Conservation (phyloP, 2,113 vertebrate genomes). For the Cebus imitator region DNA sequence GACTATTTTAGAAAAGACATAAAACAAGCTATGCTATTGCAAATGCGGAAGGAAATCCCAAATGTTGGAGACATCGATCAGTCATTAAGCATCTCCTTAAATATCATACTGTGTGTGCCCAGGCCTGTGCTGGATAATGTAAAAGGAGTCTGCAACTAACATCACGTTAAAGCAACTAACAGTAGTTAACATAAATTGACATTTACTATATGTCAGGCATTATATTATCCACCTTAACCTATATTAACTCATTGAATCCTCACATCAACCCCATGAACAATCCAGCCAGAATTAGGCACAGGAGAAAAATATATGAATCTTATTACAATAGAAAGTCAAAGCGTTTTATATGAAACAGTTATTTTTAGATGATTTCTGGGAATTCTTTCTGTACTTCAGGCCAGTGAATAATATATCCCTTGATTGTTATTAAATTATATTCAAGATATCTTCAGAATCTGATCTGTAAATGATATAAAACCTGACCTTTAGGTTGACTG, state of each 20-base stretch:
- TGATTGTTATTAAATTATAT: background rate
- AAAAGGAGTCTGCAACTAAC: background rate
- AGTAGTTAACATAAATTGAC: background rate
- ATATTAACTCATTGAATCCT: background rate
- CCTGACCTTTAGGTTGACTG: background rate
- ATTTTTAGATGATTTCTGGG: conserved; percentile 23
- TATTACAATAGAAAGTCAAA: conserved; percentile 25
- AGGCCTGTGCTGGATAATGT: background rate
- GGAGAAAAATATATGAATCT: background rate
- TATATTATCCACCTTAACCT: background rate
- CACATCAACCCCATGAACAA: background rate
- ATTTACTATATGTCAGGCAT: background rate
- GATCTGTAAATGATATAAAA: background rate
- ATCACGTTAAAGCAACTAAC: background rate
- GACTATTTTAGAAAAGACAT: background rate
- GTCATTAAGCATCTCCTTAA: background rate
- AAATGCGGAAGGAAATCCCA: background rate
- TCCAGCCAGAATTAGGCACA: background rate
- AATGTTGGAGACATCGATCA: background rate
- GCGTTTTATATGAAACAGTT: conserved; percentile 8
- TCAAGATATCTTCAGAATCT: conserved; percentile 37
- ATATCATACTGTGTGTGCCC: background rate
- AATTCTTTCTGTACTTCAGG: background rate
- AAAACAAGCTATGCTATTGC: background rate
- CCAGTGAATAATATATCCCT: conserved; percentile 24